Evolutionary conservation across 2,888 invertebrate genomes (phyloP), one percentile per base, ranked within the genome.

Genomic region (Piscicola geometra): DNA sequence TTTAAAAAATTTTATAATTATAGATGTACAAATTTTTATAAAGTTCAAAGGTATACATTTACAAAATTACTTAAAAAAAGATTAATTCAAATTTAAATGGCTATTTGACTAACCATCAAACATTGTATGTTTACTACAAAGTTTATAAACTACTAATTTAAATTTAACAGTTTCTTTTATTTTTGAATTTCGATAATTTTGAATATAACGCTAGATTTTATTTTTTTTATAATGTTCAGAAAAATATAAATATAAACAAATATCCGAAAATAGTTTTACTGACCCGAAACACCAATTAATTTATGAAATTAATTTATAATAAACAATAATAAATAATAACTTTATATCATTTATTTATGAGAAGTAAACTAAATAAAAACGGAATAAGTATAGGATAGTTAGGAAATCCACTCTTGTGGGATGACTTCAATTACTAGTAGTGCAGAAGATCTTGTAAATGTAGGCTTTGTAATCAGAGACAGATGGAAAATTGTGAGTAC

Each of bases 391-490:
- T 25, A 25, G n/a, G n/a, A 56, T 25, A 56, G 60, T 56, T 56
- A 21, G 25, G 25, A 25, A 56, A 25, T 56, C n/a, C n/a, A 25
- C 3, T 56, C 25, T 18, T 2, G 52, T 56, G n/a, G n/a, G 72
- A 72, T 72, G 72, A 32, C 72, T 50, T 56, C 72, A 9, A 30
- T 30, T 67, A 25, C 75, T 35, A 56, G 80, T 64, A 18, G 5
- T 21, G 41, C 60, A 60, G 85, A 84, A 79, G 96, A 97, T 87
- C 89, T 97, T 80, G 88, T 97, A 83, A 94, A 95, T 87, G 93
- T 94, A 50, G 96, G 95, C 72, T 94, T 95, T 88, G 92, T 97
- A 77, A 95, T 98, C 83, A 97, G 97, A 88, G 98, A 99, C 85
- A 88, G 98, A 86, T 99, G 98, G 98, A 98, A 96, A 93, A 90